Conservation (phyloP, 2,888 invertebrate genomes). For the Oasisia sp. region DNA sequence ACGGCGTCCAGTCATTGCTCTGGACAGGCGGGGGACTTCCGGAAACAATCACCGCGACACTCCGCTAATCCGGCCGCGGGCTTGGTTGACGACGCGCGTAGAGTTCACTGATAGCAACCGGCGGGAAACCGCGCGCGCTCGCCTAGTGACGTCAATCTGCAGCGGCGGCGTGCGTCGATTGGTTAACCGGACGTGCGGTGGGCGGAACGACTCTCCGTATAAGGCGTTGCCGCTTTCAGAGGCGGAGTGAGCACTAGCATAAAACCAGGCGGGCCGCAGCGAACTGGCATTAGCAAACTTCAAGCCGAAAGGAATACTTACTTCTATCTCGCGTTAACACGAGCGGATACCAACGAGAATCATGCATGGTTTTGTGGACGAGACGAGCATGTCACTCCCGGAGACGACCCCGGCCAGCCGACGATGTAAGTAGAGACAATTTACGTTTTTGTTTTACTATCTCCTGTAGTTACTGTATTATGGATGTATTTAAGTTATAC, state of each 20-base stretch:
- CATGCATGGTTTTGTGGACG: conserved; percentile 6
- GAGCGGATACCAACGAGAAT: not conserved
- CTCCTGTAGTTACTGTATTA: not conserved
- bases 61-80: not conserved
- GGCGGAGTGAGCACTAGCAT: not conserved
- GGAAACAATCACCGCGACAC: not conserved
- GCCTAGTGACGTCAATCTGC: not conserved
- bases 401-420: not conserved
- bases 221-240: not conserved
- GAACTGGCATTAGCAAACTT: conserved; percentile 1
- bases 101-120: not conserved
- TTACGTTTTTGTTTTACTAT: not conserved
- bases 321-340: not conserved
- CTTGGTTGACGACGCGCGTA: not conserved
- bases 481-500: not conserved
- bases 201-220: not conserved
- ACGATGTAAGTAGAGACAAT: not conserved
- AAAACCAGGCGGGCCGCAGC: not conserved
- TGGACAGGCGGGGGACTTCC: not conserved
- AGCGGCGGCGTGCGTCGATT: not conserved
- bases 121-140: not conserved
- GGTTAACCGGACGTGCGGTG: conserved; percentile 6
- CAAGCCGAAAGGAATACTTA: conserved; percentile 5
- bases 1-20: not conserved
- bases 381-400: not conserved